These are phyloP conservation scores for Euphonia xanthogaster DNA, from an alignment of 2,797 vertebrate species.

Conservation along the genomic window DNA sequence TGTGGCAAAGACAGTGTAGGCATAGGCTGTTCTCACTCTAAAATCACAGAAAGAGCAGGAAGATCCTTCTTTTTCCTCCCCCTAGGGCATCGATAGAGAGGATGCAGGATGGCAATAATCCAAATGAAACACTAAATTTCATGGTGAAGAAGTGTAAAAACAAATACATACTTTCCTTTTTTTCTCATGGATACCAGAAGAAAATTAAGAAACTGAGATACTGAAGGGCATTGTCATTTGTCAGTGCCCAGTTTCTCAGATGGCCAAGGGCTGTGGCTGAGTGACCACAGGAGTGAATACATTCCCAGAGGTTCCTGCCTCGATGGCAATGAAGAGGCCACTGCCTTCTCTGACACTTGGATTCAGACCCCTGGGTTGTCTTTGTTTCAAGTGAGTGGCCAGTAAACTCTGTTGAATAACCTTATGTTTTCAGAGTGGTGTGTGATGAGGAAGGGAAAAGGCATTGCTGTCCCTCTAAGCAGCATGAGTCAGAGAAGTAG, in stretches of 20 bases:
- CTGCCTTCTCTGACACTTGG: not conserved
- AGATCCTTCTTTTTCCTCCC: not conserved
- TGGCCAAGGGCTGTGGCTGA: not conserved
- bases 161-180: not conserved
- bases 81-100: rapidly evolving
- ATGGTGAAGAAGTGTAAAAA: not conserved
- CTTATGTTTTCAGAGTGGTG: not conserved
- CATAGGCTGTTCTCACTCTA: not conserved
- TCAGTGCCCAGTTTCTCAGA: not conserved
- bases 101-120: not conserved
- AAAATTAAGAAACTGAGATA: not conserved
- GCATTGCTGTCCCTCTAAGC: not conserved
- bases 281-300: rapidly evolving
- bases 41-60: not conserved
- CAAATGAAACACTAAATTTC: not conserved
- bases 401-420: not conserved
- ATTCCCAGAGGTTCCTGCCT: not conserved
- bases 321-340: not conserved
- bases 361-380: not conserved
- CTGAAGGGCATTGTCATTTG: not conserved
- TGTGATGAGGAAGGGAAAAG: not conserved
- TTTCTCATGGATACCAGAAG: not conserved
- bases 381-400: not conserved
- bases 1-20: not conserved
- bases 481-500: not conserved